Evolutionary conservation across 2,797 vertebrate genomes (phyloP).

Genomic region (Lates japonicus): DNA sequence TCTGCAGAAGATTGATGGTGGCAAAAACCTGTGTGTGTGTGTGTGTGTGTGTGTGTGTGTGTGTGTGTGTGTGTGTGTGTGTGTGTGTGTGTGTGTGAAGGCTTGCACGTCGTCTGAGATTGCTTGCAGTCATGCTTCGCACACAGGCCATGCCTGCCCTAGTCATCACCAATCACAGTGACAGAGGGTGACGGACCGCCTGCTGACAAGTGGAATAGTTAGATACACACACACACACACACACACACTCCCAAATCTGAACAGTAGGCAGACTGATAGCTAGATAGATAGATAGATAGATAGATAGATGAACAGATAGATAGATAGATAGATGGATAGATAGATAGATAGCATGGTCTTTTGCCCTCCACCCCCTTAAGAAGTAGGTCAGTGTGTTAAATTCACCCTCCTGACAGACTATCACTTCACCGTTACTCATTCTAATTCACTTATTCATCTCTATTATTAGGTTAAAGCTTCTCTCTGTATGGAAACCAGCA

Average conservation of each 20-base stretch:
- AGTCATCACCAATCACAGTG: constrained; percentile 61
- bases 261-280: not conserved
- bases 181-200: constrained; percentile 64
- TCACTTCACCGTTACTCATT: constrained; percentile 29
- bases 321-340: too few relatives aligned
- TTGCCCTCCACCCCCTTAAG: too few relatives aligned
- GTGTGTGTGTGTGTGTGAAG: constrained; percentile 8
- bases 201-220: constrained; percentile 63
- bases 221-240: constrained; percentile 13
- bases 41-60: constrained; percentile 6
- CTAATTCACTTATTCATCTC: constrained; percentile 38
- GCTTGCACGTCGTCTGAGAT: constrained; percentile 23
- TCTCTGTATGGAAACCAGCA: constrained; percentile 8
- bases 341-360: too few relatives aligned
- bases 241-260: not conserved
- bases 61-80: not conserved
- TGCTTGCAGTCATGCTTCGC: constrained; percentile 50
- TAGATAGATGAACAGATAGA: too few relatives aligned
- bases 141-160: constrained; percentile 44
- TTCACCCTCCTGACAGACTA: constrained; percentile 8
- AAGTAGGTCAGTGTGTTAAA: constrained; percentile 34
- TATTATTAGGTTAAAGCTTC: constrained; percentile 28
- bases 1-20: constrained; percentile 42
- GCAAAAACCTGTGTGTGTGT: constrained; percentile 9
- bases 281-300: constrained; percentile 20